Evolutionary conservation across 2,888 invertebrate species (phyloP).

Genomic region (Athripsodes cinereus): DNA sequence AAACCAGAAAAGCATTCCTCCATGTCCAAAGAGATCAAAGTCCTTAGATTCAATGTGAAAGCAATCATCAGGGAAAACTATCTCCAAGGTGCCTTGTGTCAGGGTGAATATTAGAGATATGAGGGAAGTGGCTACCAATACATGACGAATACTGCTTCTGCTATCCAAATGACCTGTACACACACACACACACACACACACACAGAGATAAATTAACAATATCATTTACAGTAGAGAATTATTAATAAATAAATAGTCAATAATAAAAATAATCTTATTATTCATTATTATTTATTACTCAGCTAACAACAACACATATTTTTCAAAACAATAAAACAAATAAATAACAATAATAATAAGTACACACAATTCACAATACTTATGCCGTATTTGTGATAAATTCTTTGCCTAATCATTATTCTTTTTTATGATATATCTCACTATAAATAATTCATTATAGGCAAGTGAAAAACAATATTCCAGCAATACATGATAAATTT

Average conservation of each 20-base stretch:
- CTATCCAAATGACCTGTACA: constrained; percentile 71
- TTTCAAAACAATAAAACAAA: too few relatives aligned
- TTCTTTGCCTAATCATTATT: too few relatives aligned
- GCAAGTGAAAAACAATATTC: not conserved
- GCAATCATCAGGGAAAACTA: constrained; percentile 64
- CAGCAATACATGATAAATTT: too few relatives aligned
- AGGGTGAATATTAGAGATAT: constrained; percentile 69
- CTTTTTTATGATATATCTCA: too few relatives aligned
- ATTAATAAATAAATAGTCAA: not conserved
- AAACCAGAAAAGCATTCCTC: constrained; percentile 80
- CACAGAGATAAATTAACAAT: not conserved
- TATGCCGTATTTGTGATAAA: too few relatives aligned
- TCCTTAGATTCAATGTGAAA: constrained; percentile 59
- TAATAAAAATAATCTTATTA: too few relatives aligned
- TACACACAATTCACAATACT: too few relatives aligned
- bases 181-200: too few relatives aligned
- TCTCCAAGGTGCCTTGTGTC: constrained; percentile 68
- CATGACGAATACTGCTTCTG: constrained; percentile 70
- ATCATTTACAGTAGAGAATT: not conserved
- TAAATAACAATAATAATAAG: too few relatives aligned
- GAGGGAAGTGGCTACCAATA: constrained; percentile 64
- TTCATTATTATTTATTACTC: too few relatives aligned
- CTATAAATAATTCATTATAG: too few relatives aligned
- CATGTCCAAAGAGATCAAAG: constrained; percentile 72
- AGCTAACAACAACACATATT: too few relatives aligned